Percentiles rank a stretch among this genome's conserved stretches.
phyloP scores from a whole-genome alignment of 2,797 vertebrate genomes.

The Arctocebus calabarensis region DNA sequence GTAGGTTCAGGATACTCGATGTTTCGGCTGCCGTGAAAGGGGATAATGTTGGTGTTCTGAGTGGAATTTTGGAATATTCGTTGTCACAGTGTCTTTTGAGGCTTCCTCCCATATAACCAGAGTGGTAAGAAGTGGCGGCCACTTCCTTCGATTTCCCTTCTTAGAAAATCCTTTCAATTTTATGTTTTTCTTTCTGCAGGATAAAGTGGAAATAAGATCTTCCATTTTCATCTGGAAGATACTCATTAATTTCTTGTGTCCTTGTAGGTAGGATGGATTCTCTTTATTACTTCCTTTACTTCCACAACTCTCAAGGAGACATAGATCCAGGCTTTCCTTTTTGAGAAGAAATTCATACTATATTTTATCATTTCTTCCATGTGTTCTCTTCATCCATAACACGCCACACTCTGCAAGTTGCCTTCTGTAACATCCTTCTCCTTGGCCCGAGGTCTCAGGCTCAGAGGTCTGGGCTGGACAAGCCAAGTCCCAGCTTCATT shows the following conservation, averaged over 20 bases:
- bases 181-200: neutral
- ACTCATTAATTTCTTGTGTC: neutral
- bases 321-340: neutral
- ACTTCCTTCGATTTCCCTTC: neutral
- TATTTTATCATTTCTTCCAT: neutral
- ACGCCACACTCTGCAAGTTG: neutral
- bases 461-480: neutral
- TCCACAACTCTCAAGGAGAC: neutral
- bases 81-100: neutral
- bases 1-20: neutral
- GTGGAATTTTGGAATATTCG: neutral
- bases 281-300: neutral
- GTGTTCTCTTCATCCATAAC: too few relatives aligned
- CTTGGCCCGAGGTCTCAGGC: neutral
- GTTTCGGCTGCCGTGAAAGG: neutral
- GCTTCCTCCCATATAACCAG: neutral
- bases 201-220: neutral
- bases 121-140: neutral
- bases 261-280: neutral
- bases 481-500: neutral
- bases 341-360: neutral
- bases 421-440: neutral
- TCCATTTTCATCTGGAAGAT: neutral
- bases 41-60: neutral
- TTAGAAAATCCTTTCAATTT: neutral